These are phyloP conservation scores for Osmerus mordax DNA, from an alignment of 2,113 vertebrate genomes.

Conservation along the genomic window DNA sequence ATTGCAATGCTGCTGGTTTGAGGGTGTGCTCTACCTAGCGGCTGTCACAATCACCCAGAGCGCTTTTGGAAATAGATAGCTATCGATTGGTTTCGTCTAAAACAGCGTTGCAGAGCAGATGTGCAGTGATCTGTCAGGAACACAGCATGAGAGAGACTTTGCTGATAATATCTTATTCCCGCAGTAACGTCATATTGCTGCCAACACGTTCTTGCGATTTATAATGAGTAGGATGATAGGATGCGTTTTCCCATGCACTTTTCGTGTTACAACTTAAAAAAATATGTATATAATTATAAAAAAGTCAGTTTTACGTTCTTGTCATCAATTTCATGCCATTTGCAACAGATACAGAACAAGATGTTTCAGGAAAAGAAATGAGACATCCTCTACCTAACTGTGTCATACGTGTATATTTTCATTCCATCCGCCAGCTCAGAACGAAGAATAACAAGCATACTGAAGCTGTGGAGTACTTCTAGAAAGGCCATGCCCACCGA, in stretches of 20 bases:
- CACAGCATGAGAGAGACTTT: constrained; percentile 14
- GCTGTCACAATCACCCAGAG: constrained; percentile 26
- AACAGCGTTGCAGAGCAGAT: constrained; percentile 27
- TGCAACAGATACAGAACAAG: too few species aligned
- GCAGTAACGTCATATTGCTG: not conserved
- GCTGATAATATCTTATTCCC: constrained; percentile 17
- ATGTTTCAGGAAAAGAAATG: too few species aligned
- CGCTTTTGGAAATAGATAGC: constrained; percentile 27
- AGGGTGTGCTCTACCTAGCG: constrained; percentile 3
- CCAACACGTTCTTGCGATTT: too few species aligned
- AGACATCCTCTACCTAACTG: too few species aligned
- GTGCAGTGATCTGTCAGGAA: constrained; percentile 25
- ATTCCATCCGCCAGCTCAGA: too few species aligned
- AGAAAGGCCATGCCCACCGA: too few species aligned
- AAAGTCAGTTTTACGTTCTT: not conserved
- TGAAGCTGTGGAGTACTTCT: too few species aligned
- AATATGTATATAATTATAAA: not conserved
- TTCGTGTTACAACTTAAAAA: not conserved
- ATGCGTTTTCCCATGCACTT: too few species aligned
- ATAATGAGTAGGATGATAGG: too few species aligned
- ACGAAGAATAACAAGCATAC: too few species aligned
- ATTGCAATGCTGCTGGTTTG: constrained; percentile 2
- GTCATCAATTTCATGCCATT: constrained; percentile 1
- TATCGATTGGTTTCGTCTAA: constrained; percentile 39
- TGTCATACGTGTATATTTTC: too few species aligned